Base-by-base conservation (phyloP, 1,140 invertebrate genomes). In the Macrobrachium rosenbergii region DNA sequence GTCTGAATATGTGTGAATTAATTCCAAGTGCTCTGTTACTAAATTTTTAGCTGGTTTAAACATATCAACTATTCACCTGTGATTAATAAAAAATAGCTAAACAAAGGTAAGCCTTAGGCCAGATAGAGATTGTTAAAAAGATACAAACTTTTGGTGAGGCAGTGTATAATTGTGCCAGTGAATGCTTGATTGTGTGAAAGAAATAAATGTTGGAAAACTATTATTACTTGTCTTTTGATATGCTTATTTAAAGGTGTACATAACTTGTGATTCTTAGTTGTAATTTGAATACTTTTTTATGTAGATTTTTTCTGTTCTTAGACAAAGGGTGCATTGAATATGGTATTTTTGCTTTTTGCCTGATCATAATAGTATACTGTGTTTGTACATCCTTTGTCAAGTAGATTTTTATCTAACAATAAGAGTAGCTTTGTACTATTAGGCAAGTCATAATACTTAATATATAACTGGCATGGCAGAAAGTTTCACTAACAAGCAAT, bases 201-300 rank as follows among this genome's bases (percentile, higher is more conserved):
- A 43, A 8, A n/a, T 76, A 59, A 64, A 62, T 77, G 72, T 63
- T 76, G 60, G 17, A 62, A 37, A 77, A 62, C 62, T 64, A 43
- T 52, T 52, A 59, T 67, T 67, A 19, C 45, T 82, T 21, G 23
- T 67, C 60, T 63, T 77, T 64, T 62, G 77, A 21, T 76, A 84
- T 63, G 83, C 83, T 67, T 63, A 52, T 84, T 52, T 84, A 77
- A 78, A 78, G 83, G 62, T 84, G 83, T 84, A 84, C 37, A 84
- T 84, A 84, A 64, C 64, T 76, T 84, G 75, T 84, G 69, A 84
- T 84, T n/a, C 62, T 77, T 84, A 84, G 83, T 67, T 84, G 59
- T 78, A 84, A 77, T 84, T 84, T 84, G 83, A 84, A 78, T 84
- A 84, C 83, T 84, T 84, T 84, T 84, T 76, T 84, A 84, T 84